Evolutionary conservation across 2,113 vertebrate genomes (phyloP), one percentile per base, ranked within the genome.

Genomic region (Elaphurus davidianus): DNA sequence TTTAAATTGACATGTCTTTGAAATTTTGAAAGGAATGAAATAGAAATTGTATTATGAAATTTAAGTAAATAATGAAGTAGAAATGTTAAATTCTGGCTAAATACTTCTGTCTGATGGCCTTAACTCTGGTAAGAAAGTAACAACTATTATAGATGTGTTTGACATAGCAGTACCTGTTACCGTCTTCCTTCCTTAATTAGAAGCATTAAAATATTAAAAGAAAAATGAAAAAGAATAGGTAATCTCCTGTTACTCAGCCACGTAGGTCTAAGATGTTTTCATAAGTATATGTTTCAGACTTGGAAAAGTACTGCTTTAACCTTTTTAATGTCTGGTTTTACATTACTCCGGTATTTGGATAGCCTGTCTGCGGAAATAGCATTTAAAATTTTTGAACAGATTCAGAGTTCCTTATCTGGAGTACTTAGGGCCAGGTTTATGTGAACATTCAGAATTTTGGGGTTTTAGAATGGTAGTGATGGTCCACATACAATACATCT

Each of bases 121-220:
- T 91, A 78, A 50, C 57, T 30, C 30, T 91, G n/a, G 52, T 86
- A 87, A 62, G 28, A 94, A 36, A 81, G 15, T 79, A 62, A 74
- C 57, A 93, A 33, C 8, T 94, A 67, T 36, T 33, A 79, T 1
- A 43, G 83, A 28, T 90, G 17, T 52, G 19, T 94, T 94, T 30
- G 28, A 43, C 6, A n/a, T 71, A 59, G 30, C 2, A 74, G n/a
- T 17, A 64, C 54, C 19, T 45, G n/a, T 74, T 71, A 28, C 15
- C 36, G 60, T 86, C 28, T 90, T 89, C 6, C 17, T 79, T 62
- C 36, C 6, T 71, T 79, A 52, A 50, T 91, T 90, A 92, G 67
- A 91, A 92, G 25, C 27, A 60, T 95, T 86, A 74, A 91, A 90
- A 11, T 27, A 50, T 96, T 86, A 81, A 95, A 83, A 88, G 84